These are phyloP conservation scores for Semicossyphus pulcher DNA, from an alignment of 2,113 vertebrate species.

Conservation along the genomic window DNA sequence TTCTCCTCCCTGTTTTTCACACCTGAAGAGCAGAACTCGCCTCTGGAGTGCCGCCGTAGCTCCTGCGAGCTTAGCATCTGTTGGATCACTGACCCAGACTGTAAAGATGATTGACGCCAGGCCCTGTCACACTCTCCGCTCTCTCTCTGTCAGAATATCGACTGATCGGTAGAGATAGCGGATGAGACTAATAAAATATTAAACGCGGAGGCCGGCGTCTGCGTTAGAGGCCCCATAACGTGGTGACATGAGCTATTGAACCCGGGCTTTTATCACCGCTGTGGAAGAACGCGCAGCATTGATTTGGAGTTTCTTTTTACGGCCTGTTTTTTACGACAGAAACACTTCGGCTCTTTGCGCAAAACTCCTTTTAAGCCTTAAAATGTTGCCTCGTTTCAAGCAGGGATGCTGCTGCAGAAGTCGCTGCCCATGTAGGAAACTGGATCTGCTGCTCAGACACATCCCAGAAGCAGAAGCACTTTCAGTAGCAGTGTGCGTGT, in stretches of 20 bases:
- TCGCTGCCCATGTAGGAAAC: slow-evolving; percentile 10
- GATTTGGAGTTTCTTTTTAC: slow-evolving; percentile 52
- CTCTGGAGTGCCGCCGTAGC: background rate
- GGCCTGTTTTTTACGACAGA: slow-evolving; percentile 46
- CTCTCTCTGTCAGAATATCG: slow-evolving; percentile 53
- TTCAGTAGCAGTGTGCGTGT: slow-evolving; percentile 1
- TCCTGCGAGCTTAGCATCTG: slow-evolving; percentile 6
- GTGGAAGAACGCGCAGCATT: slow-evolving; percentile 44
- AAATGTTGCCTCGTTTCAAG: slow-evolving; percentile 13
- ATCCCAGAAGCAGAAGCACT: slow-evolving; percentile 25
- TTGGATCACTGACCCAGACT: slow-evolving; percentile 35
- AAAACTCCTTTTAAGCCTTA: slow-evolving; percentile 25
- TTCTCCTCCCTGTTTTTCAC: background rate
- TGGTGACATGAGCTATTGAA: slow-evolving; percentile 67
- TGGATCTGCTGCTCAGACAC: slow-evolving; percentile 18
- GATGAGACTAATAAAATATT: slow-evolving; percentile 78
- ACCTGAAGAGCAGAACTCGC: background rate
- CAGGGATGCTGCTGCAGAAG: slow-evolving; percentile 1
- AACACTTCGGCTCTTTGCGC: slow-evolving; percentile 28
- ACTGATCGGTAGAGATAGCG: slow-evolving; percentile 64
- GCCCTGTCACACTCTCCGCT: slow-evolving; percentile 29
- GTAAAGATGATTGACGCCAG: slow-evolving; percentile 64
- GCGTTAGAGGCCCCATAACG: slow-evolving; percentile 45
- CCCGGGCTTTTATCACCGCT: slow-evolving; percentile 64
- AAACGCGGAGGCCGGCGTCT: slow-evolving; percentile 37